Conservation (phyloP, 1,140 invertebrate genomes). For the Tribolium castaneum region DNA sequence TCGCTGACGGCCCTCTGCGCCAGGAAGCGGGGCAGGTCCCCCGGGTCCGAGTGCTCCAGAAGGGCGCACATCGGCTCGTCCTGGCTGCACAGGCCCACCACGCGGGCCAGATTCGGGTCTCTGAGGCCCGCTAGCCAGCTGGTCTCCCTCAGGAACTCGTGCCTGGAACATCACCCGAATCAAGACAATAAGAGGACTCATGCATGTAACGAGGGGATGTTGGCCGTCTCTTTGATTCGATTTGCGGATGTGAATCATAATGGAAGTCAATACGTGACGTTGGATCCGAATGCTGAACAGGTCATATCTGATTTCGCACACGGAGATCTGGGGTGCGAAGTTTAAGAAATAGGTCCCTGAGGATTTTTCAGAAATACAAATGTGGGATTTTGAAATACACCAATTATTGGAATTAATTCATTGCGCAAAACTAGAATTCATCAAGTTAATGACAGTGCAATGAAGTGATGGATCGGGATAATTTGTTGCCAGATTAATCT, state of each 20-base stretch:
- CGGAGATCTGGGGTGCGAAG: too few species aligned
- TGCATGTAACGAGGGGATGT: conserved; percentile 37
- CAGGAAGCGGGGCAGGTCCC: conserved; percentile 85
- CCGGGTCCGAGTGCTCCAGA: conserved; percentile 86
- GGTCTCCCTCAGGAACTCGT: conserved; percentile 88
- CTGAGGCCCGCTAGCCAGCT: conserved; percentile 82
- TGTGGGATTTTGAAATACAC: neutral
- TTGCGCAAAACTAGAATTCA: neutral
- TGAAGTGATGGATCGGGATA: neutral
- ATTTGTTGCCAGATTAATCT: neutral
- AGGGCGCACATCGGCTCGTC: conserved; percentile 88
- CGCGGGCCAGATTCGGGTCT: conserved; percentile 85
- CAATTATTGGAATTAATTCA: conserved; percentile 9
- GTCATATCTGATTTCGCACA: neutral
- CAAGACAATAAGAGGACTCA: conserved; percentile 30
- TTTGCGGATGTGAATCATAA: conserved; percentile 46
- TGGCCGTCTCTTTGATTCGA: conserved; percentile 34
- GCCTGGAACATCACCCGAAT: conserved; percentile 66
- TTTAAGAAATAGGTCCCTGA: neutral
- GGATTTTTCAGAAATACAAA: too few species aligned
- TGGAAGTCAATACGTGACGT: conserved; percentile 41
- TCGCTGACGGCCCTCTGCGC: conserved; percentile 61
- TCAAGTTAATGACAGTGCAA: conserved; percentile 1
- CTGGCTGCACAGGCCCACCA: conserved; percentile 82
- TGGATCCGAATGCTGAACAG: conserved; percentile 11